Evolutionary conservation across 2,113 vertebrate genomes (phyloP), one percentile per base, ranked within the genome.

Genomic region (Hyperoodon ampullatus): DNA sequence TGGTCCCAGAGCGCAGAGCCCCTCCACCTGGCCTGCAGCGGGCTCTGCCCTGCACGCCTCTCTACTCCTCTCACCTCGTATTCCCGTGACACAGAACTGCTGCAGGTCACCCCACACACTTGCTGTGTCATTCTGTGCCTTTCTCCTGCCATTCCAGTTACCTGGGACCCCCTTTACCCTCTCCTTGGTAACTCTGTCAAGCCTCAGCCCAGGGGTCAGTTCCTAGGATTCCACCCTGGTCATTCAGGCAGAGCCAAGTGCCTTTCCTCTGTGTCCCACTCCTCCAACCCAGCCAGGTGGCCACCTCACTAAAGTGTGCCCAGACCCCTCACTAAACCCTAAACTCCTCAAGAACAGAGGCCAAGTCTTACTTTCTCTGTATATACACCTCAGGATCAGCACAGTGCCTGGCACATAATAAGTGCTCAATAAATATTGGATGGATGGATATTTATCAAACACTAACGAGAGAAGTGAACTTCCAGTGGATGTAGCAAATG

Each of bases 31-130:
- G 35, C 16, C 44, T 8, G 47, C 61, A 9, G 28, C 66, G 16
- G 58, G 8, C 35, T 26, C 39, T 35, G 50, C 63, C 5, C 19
- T 23, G 63, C 50, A 18, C 35, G 65, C 35, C 44, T 42, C 28
- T n/a, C 18, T 5, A 0, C 35, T 26, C 18, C 13, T 30, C 30
- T 70, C 58, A 24, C 18, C 63, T 19, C 14, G 1, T 0, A 3
- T 21, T n/a, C 55, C 26, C 2, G 35, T 28, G 74, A 53, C 2
- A 14, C 5, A 28, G 44, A 74, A 23, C 30, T 6, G 14, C 84
- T 24, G 1, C 23, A n/a, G 6, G 44, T 23, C 23, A 9, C 60
- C 9, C 7, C 66, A 23, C 61, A 30, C 23, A 11, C 68, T 47
- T n/a, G 61, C 71, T 1, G 0, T 16, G 66, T 53, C 81, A 19